Base-by-base conservation (phyloP, 2,888 invertebrate genomes). In the Drosophila heteroneura region DNA sequence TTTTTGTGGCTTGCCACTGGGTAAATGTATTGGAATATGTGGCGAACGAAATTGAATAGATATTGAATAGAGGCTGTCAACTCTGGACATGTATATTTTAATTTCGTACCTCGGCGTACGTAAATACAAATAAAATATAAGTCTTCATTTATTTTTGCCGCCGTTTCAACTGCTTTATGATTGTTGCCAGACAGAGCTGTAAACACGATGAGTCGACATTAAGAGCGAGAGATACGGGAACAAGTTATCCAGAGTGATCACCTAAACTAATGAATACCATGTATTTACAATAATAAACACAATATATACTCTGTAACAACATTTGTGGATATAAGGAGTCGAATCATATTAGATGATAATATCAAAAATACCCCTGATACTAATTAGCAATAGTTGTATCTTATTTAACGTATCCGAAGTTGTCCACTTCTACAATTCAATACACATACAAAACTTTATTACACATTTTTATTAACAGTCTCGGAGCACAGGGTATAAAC, bases 171-270 rank as follows among this genome's bases (percentile, higher is more conserved):
- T 41, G 39, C 22, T 60, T 61, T 49, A 39, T 47, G 44, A 53
- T 28, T 47, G 59, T 57, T 53, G 51, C 33, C 35, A 47, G 66
- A 58, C 58, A 52, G 60, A 79, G 32, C 22, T 37, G 28, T 58
- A 61, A 73, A n/a, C 33, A 54, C 64, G 51, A 75, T 75, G 70
- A 76, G 58, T 69, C 75, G 53, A 44, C 80, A 69, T 19, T 52
- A 68, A 68, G 39, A 51, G 44, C 39, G 32, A 44, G 32, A 47
- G 33, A 33, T 33, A 52, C 33, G 51, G 30, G 35, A 10, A 41
- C 7, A 53, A 39, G 19, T 9, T 26, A 62, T 16, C n/a, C 22
- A 9, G 32, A 16, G 5, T 51, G 28, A 14, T 22, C 19, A 33
- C 33, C 35, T 28, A 4, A 47, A 22, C 22, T 16, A 26, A 26